These are phyloP conservation scores for Sebastes flavidus DNA, from an alignment of 2,797 vertebrate species.

Conservation along the genomic window DNA sequence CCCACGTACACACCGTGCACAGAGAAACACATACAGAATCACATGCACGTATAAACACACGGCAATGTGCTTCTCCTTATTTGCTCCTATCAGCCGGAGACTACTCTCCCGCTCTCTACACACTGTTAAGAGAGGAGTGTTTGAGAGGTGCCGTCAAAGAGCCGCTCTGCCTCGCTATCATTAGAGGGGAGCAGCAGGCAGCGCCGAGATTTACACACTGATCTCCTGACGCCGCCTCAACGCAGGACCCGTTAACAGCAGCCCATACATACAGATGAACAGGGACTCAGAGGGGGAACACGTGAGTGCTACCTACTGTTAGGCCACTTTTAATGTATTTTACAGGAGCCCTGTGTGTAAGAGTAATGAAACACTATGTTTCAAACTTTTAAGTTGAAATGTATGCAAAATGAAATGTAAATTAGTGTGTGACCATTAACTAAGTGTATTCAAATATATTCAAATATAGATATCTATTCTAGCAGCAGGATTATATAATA, in stretches of 20 bases:
- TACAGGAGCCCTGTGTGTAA: not conserved
- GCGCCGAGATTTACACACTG: constrained; percentile 46
- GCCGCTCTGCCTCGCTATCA: constrained; percentile 45
- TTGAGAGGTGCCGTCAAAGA: constrained; percentile 53
- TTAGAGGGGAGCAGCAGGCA: constrained; percentile 49
- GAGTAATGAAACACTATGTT: not conserved
- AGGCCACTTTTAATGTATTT: constrained; percentile 18
- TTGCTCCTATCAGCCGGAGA: constrained; percentile 36
- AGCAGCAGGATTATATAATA: not conserved
- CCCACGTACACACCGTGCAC: not conserved
- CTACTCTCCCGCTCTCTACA: constrained; percentile 3
- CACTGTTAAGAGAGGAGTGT: constrained; percentile 27
- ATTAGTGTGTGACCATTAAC: not conserved
- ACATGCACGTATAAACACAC: not conserved
- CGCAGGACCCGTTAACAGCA: constrained; percentile 54
- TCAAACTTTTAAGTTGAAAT: not conserved
- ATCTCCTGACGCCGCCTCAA: constrained; percentile 50
- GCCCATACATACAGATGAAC: constrained; percentile 63
- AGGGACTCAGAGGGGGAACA: constrained; percentile 15
- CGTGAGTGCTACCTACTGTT: constrained; percentile 20
- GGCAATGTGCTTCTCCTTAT: constrained; percentile 6
- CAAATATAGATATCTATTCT: not conserved
- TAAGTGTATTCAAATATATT: not conserved
- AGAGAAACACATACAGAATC: not conserved
- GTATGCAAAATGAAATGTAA: not conserved